These are phyloP conservation scores for Drosophila colorata DNA, from an alignment of 2,888 invertebrate genomes.

Conservation along the genomic window DNA sequence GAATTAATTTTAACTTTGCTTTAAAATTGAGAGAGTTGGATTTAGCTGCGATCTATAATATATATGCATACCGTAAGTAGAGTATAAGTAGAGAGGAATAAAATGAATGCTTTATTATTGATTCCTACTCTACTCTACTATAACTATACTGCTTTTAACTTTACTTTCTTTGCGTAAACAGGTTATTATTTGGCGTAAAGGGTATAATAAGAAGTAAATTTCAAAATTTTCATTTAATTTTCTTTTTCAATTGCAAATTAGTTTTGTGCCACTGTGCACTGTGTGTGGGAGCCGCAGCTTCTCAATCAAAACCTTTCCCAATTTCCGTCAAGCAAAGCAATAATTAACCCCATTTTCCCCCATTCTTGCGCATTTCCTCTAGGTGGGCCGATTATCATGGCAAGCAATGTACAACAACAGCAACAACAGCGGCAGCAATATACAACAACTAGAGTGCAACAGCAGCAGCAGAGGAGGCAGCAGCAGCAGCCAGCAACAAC, in stretches of 20 bases:
- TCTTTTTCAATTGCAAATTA: background rate
- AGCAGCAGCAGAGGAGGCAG: constrained; percentile 13
- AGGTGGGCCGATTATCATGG: constrained; percentile 85
- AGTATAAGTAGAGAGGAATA: too few relatives aligned
- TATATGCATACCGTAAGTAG: too few relatives aligned
- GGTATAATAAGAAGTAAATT: too few relatives aligned
- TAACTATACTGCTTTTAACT: too few relatives aligned
- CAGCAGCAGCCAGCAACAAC: constrained; percentile 24
- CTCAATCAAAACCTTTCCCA: constrained; percentile 6
- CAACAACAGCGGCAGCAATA: constrained; percentile 64
- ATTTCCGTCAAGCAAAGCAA: constrained; percentile 14
- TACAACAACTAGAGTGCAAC: constrained; percentile 57
- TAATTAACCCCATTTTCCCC: background rate
- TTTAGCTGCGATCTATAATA: too few relatives aligned
- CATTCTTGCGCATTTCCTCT: constrained; percentile 7
- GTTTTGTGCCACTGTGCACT: constrained; percentile 7
- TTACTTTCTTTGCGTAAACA: too few relatives aligned
- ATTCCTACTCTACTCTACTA: too few relatives aligned
- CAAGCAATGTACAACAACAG: constrained; percentile 84
- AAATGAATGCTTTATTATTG: too few relatives aligned
- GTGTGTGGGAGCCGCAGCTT: background rate
- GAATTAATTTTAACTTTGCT: too few relatives aligned
- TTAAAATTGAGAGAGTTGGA: too few relatives aligned
- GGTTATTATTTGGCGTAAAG: too few relatives aligned
- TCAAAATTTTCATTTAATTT: background rate